phyloP scores from a whole-genome alignment of 2,797 vertebrate species.

The Notamacropus eugenii region DNA sequence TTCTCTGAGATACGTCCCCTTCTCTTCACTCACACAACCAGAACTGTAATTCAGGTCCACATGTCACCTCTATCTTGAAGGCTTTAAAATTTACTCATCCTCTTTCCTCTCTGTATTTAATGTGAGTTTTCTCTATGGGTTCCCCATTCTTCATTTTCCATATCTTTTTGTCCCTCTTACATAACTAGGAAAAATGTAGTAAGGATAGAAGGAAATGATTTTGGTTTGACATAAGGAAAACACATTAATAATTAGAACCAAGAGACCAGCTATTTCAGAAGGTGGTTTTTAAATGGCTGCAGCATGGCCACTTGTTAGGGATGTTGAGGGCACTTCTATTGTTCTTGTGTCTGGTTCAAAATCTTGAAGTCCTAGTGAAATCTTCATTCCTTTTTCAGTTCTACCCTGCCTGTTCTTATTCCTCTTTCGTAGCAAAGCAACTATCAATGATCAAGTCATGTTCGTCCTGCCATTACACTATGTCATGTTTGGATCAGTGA shows the following conservation, averaged over 20 bases:
- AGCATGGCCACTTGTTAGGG: neutral
- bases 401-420: neutral
- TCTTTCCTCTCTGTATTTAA: neutral
- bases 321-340: neutral
- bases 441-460: neutral
- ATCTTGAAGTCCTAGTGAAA: neutral
- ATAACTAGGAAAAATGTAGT: neutral
- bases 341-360: neutral
- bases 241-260: neutral
- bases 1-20: neutral
- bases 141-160: neutral
- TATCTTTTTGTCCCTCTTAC: neutral
- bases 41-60: neutral
- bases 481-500: neutral
- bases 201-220: neutral
- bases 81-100: neutral
- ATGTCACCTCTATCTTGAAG: neutral
- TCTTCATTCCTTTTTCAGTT: neutral
- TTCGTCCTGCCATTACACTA: neutral
- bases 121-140: neutral
- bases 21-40: neutral
- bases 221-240: neutral
- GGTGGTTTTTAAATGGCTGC: neutral
- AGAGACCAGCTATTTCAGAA: neutral
- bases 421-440: neutral